Evolutionary conservation across 2,113 vertebrate genomes (phyloP).

Genomic region (Lycaon pictus): DNA sequence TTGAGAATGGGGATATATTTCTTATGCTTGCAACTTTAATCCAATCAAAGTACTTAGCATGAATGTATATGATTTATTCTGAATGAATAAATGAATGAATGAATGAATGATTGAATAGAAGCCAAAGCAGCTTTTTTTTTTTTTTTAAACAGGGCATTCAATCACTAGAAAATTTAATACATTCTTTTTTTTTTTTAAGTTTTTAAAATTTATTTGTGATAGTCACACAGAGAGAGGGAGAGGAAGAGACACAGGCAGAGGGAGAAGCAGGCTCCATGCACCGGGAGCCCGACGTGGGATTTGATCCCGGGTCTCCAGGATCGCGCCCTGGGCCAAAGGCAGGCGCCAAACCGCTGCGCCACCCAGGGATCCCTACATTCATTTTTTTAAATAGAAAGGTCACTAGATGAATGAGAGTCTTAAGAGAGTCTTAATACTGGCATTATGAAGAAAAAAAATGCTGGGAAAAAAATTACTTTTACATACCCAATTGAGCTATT

Average conservation of each 20-base stretch:
- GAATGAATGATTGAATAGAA: not conserved
- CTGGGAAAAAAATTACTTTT: not conserved
- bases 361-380: not conserved
- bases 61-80: not conserved
- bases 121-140: conserved; percentile 20
- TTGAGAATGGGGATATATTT: not conserved
- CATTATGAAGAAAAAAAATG: not conserved
- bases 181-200: not conserved
- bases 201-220: too few relatives aligned
- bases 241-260: too few relatives aligned
- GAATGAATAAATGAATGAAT: not conserved
- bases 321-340: too few relatives aligned
- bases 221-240: too few relatives aligned
- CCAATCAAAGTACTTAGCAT: not conserved
- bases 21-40: not conserved
- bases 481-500: not conserved
- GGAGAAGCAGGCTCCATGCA: too few relatives aligned
- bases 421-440: not conserved
- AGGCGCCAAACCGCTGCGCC: too few relatives aligned
- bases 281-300: too few relatives aligned
- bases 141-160: not conserved
- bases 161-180: conserved; percentile 16
- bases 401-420: not conserved
- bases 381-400: not conserved
- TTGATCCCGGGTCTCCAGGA: too few relatives aligned